A percentile compares a stretch with the other conserved stretches of the same genome.
phyloP scores from a whole-genome alignment of 2,113 vertebrate species.

The Cebus imitator region DNA sequence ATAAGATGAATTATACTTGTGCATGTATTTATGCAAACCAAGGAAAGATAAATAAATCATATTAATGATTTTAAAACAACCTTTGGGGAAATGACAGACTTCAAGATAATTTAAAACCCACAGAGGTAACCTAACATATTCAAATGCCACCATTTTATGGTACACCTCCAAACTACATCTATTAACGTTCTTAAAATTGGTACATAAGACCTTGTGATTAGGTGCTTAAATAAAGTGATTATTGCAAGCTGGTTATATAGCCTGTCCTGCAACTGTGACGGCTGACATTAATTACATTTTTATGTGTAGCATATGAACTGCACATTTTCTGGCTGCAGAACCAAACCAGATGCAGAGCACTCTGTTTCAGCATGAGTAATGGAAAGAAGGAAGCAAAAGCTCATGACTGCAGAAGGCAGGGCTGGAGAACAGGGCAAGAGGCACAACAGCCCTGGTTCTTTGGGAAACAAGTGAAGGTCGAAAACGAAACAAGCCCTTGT shows the following conservation, averaged over 20 bases:
- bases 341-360: neutral
- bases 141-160: neutral
- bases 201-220: slow-evolving; percentile 6
- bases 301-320: neutral
- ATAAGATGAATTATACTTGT: neutral
- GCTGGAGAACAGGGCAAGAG: neutral
- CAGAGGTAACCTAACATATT: neutral
- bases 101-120: neutral
- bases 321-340: slow-evolving; percentile 14
- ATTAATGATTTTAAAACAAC: slow-evolving; percentile 6
- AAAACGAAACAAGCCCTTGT: neutral
- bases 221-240: neutral
- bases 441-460: neutral
- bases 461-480: neutral
- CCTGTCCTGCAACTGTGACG: neutral
- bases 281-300: neutral
- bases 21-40: neutral
- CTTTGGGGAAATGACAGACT: neutral
- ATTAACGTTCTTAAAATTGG: neutral
- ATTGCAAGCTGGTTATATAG: neutral
- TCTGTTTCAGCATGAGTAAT: slow-evolving; percentile 20
- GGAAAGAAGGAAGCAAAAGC: neutral
- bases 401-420: neutral
- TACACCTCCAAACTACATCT: neutral
- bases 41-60: neutral